These are phyloP conservation scores for Chloropsis cyanopogon DNA, from an alignment of 2,113 vertebrate species.

Conservation along the genomic window DNA sequence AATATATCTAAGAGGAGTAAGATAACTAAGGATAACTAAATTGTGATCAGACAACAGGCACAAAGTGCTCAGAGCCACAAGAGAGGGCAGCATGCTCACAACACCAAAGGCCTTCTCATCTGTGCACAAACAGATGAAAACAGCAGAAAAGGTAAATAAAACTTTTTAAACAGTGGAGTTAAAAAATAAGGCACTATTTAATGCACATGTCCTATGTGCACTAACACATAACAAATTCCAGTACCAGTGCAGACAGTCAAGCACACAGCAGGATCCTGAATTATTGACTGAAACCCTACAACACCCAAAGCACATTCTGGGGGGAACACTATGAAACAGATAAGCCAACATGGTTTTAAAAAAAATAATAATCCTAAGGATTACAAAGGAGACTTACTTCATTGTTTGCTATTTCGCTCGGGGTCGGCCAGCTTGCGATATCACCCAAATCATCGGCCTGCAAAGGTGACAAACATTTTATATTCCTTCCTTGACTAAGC, in stretches of 20 bases:
- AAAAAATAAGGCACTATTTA: background rate
- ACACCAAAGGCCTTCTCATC: background rate
- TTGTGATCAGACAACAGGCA: background rate
- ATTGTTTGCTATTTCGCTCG: conserved; percentile 87
- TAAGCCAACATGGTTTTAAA: background rate
- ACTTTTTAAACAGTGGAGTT: background rate
- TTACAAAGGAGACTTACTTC: conserved; percentile 75
- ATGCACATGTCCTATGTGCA: accelerated
- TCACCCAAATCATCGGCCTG: conserved; percentile 91
- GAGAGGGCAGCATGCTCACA: background rate
- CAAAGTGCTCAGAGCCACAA: background rate
- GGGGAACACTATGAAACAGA: background rate
- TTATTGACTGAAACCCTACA: background rate
- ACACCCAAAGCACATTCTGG: background rate
- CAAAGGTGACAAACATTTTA: conserved; percentile 23
- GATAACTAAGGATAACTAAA: background rate
- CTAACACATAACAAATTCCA: background rate
- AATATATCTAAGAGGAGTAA: background rate
- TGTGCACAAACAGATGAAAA: background rate
- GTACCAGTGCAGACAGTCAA: background rate
- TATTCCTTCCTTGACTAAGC: background rate
- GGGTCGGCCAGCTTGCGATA: conserved; percentile 94
- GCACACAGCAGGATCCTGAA: background rate
- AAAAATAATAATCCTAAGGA: background rate
- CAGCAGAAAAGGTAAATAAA: background rate